Conservation (phyloP, 2,888 invertebrate species). For the Leucophenga maculata region DNA sequence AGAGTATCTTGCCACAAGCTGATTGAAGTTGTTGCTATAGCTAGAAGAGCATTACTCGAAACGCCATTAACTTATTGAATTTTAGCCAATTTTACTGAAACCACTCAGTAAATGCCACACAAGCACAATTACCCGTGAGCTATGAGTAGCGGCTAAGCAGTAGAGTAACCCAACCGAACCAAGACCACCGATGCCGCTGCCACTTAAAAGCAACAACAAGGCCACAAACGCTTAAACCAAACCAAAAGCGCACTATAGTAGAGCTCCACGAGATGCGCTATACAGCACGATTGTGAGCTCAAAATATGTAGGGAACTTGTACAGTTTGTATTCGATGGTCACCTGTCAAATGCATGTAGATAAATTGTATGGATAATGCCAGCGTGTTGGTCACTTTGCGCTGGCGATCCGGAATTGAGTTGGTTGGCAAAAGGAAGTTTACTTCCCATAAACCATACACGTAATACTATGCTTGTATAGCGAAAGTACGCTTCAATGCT, state of each 20-base stretch:
- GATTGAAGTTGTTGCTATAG: conserved; percentile 43
- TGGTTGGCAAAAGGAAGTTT: no score
- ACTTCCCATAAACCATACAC: not conserved
- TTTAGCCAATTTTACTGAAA: conserved; percentile 55
- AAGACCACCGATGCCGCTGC: not conserved
- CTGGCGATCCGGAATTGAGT: no score
- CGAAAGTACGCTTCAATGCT: not conserved
- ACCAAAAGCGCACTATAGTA: not conserved
- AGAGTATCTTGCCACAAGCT: conserved; percentile 41
- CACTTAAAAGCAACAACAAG: not conserved
- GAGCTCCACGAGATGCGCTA: not conserved
- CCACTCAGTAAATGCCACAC: conserved; percentile 49
- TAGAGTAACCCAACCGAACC: conserved; percentile 50
- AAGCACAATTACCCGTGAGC: conserved; percentile 53
- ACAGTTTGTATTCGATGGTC: conserved; percentile 38
- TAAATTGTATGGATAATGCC: conserved; percentile 59
- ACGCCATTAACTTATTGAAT: conserved; percentile 65
- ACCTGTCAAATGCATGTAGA: conserved; percentile 65
- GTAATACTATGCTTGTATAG: no score
- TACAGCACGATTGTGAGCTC: not conserved
- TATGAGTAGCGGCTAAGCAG: conserved; percentile 27
- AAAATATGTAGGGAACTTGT: conserved; percentile 6
- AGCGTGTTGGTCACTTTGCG: conserved; percentile 23
- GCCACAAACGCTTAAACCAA: not conserved
- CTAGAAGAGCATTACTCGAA: conserved; percentile 40